phyloP scores from a whole-genome alignment of 2,888 invertebrate species.

The Phragmatobia fuliginosa region DNA sequence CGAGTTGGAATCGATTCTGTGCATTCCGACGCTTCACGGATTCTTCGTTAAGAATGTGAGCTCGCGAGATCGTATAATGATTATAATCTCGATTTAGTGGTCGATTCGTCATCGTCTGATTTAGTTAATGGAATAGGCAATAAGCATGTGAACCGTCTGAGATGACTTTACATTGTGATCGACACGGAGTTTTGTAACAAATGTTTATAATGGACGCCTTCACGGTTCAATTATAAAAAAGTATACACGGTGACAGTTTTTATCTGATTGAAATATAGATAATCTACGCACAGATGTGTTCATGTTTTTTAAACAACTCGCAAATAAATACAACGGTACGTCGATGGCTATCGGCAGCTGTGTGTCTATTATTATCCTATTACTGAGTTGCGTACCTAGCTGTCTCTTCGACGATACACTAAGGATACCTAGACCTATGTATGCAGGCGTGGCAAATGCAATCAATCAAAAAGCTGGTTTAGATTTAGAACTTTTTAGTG shows the following conservation, averaged over 20 bases:
- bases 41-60: constrained; percentile 78
- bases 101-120: constrained; percentile 85
- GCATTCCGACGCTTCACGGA: constrained; percentile 83
- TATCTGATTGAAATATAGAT: constrained; percentile 24
- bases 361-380: neutral
- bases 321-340: neutral
- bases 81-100: constrained; percentile 83
- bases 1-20: constrained; percentile 82
- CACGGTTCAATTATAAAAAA: constrained; percentile 26
- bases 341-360: neutral
- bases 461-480: neutral
- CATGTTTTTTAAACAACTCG: neutral
- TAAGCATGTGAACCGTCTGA: constrained; percentile 77
- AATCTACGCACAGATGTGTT: neutral
- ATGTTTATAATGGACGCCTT: constrained; percentile 46
- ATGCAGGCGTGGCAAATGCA: neutral
- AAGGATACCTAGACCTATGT: neutral
- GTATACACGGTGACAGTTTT: constrained; percentile 22
- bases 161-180: constrained; percentile 65
- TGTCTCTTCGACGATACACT: neutral
- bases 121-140: constrained; percentile 84
- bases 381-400: neutral
- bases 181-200: constrained; percentile 45
- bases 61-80: constrained; percentile 78
- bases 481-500: neutral